Conservation (phyloP, 2,797 vertebrate species). For the Danio tinwini region DNA sequence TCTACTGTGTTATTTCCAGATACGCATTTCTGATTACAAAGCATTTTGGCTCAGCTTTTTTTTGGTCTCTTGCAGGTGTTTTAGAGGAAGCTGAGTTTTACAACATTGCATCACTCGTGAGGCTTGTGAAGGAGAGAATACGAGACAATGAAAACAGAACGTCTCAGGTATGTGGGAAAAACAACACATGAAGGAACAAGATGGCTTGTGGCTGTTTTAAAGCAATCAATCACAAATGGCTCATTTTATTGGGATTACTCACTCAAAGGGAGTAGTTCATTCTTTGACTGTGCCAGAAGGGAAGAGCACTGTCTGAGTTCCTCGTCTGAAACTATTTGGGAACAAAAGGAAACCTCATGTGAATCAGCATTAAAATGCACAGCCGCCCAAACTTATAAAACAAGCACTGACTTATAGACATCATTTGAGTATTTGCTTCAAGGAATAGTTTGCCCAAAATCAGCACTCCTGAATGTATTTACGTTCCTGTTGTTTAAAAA, state of each 20-base stretch:
- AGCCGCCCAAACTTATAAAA: background rate
- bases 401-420: background rate
- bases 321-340: background rate
- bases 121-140: conserved; percentile 97
- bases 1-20: background rate
- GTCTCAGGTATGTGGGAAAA: conserved; percentile 83
- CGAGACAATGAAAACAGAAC: conserved; percentile 98
- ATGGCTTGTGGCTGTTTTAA: background rate
- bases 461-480: background rate
- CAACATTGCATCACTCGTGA: conserved; percentile 93
- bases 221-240: background rate
- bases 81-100: conserved; percentile 99
- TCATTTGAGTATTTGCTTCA: background rate
- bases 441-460: background rate
- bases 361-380: background rate
- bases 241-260: background rate
- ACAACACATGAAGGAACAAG: background rate
- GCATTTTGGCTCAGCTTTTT: background rate
- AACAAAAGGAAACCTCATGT: background rate
- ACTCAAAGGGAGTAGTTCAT: background rate
- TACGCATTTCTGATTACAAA: conserved; percentile 4
- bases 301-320: background rate
- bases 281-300: background rate
- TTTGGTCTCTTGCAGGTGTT: conserved; percentile 82
- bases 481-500: background rate